A percentile compares a stretch with the other conserved stretches of the same genome.
Evolutionary conservation across 2,888 invertebrate species (phyloP).

Genomic region (Meteorus cinctellus): DNA sequence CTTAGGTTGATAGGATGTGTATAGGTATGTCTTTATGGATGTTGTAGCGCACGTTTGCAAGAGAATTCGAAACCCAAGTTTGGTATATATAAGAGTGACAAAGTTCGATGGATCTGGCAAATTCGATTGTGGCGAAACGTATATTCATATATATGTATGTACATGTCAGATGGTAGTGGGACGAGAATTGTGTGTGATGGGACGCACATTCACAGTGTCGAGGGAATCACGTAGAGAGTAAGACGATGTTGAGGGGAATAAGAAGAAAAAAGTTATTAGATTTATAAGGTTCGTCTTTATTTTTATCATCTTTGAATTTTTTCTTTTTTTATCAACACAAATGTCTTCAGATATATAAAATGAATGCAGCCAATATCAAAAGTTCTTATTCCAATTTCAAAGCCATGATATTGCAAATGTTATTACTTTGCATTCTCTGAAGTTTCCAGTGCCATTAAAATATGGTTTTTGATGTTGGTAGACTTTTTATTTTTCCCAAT

Average conservation of each 20-base stretch:
- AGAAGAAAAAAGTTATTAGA: conserved; percentile 10
- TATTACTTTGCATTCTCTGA: too few relatives aligned
- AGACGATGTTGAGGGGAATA: conserved; percentile 6
- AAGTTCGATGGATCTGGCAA: conserved; percentile 40
- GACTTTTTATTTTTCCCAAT: too few relatives aligned
- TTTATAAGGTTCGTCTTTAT: background rate
- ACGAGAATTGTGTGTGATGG: conserved; percentile 3
- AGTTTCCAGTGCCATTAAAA: too few relatives aligned
- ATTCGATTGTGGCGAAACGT: conserved; percentile 36
- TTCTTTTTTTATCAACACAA: too few relatives aligned
- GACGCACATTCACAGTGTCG: conserved; percentile 23
- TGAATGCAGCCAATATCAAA: too few relatives aligned
- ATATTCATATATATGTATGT: conserved; percentile 9
- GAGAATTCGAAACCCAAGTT: conserved; percentile 18
- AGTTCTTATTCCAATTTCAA: too few relatives aligned
- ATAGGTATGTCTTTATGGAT: background rate
- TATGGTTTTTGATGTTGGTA: too few relatives aligned
- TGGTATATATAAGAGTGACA: conserved; percentile 18
- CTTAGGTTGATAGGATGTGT: conserved; percentile 18
- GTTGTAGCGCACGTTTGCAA: conserved; percentile 1
- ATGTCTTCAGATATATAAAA: too few relatives aligned
- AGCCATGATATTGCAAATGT: too few relatives aligned
- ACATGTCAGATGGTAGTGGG: background rate
- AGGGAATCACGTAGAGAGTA: conserved; percentile 22
- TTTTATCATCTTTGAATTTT: too few relatives aligned